phyloP scores from a whole-genome alignment of 2,888 invertebrate genomes.

The Blastobasis lacticolella region DNA sequence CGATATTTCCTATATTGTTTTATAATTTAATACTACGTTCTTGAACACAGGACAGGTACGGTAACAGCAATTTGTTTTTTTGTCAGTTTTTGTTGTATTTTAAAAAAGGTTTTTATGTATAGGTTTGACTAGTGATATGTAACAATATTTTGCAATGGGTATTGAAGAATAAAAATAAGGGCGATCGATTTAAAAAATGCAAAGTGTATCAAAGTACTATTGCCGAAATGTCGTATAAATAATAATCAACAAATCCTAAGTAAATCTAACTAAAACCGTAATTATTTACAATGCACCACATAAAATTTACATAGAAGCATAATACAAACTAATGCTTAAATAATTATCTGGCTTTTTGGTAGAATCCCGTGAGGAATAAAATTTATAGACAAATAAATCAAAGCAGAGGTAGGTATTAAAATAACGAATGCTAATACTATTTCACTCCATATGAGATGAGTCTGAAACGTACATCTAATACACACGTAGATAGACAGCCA shows the following conservation, averaged over 20 bases:
- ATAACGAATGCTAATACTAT: conserved; percentile 2
- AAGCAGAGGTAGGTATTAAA: conserved; percentile 56
- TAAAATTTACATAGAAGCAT: conserved; percentile 22
- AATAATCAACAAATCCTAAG: too few relatives aligned
- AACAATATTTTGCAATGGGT: conserved; percentile 37
- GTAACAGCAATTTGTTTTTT: conserved; percentile 16
- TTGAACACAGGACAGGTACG: conserved; percentile 72
- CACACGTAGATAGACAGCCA: too few relatives aligned
- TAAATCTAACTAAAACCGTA: background rate
- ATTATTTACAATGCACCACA: conserved; percentile 5
- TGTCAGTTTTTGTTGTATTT: conserved; percentile 22
- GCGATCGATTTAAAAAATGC: too few relatives aligned
- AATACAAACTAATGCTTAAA: conserved; percentile 24
- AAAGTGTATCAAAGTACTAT: too few relatives aligned
- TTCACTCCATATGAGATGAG: too few relatives aligned
- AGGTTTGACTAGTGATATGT: conserved; percentile 72
- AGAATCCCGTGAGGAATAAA: conserved; percentile 30
- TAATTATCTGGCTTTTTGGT: conserved; percentile 61
- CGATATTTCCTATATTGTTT: background rate
- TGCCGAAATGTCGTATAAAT: too few relatives aligned
- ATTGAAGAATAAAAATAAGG: too few relatives aligned
- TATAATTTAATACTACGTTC: conserved; percentile 44
- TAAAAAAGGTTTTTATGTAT: conserved; percentile 27
- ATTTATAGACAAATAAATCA: conserved; percentile 13
- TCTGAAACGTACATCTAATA: too few relatives aligned